A percentile compares a stretch with the other conserved stretches of the same genome.
Evolutionary conservation across 2,797 vertebrate species (phyloP).

Genomic region (Amniataba percoides): DNA sequence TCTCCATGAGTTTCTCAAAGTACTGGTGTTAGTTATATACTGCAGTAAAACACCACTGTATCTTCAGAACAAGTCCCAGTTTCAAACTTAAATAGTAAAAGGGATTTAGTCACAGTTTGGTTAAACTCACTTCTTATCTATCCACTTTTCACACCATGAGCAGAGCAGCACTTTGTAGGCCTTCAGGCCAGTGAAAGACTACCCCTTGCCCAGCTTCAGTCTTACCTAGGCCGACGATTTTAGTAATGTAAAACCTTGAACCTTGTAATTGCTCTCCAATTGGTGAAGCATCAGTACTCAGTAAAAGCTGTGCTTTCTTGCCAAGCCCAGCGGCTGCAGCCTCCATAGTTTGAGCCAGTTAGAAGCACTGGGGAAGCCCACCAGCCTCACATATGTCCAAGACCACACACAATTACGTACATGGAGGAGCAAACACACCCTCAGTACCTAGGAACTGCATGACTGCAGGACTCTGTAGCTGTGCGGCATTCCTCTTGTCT

Average conservation of each 20-base stretch:
- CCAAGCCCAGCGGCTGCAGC: conserved; percentile 39
- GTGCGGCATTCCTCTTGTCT: conserved; percentile 27
- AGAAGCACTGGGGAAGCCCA: conserved; percentile 21
- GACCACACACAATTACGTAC: conserved; percentile 23
- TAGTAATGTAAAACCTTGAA: conserved; percentile 22
- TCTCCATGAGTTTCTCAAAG: no score
- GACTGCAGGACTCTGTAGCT: conserved; percentile 15
- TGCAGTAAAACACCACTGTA: not conserved
- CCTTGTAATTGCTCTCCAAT: conserved; percentile 23
- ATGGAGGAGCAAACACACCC: not conserved
- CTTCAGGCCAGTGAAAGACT: not conserved
- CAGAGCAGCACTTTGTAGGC: no score
- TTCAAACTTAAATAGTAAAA: not conserved
- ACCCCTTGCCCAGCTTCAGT: not conserved
- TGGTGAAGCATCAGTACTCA: conserved; percentile 17
- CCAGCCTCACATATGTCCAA: conserved; percentile 20
- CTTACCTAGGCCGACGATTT: conserved; percentile 2
- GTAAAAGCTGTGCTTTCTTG: conserved; percentile 19
- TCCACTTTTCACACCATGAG: not conserved
- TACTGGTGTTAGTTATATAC: no score
- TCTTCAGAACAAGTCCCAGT: not conserved
- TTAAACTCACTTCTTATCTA: not conserved
- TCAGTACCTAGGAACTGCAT: not conserved
- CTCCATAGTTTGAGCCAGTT: conserved; percentile 24
- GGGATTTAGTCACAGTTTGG: not conserved